These are phyloP conservation scores for Aphis gossypii DNA, from an alignment of 1,140 invertebrate species.

Conservation along the genomic window DNA sequence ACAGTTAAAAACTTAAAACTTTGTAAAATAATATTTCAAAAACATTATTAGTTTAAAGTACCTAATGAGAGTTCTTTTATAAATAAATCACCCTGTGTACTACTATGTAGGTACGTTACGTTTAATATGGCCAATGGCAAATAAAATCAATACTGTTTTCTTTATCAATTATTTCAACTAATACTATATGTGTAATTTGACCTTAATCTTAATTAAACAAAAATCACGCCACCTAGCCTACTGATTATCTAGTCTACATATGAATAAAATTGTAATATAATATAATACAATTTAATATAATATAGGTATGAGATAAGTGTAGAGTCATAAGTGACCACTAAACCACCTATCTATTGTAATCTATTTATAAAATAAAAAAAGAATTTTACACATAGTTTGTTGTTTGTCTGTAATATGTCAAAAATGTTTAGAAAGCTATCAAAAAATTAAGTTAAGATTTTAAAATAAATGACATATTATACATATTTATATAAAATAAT, in stretches of 20 bases:
- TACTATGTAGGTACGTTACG: not conserved
- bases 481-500: not conserved
- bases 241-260: not conserved
- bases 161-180: not conserved
- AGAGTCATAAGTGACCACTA: not conserved
- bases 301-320: not conserved
- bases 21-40: not conserved
- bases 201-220: not conserved
- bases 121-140: not conserved
- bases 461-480: not conserved
- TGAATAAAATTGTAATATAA: not conserved
- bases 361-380: not conserved
- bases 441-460: not conserved
- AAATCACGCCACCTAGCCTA: constrained; percentile 19
- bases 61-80: not conserved
- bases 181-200: not conserved
- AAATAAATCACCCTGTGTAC: not conserved
- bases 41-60: not conserved
- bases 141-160: not conserved
- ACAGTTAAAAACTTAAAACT: not conserved
- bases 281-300: too few relatives aligned
- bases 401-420: not conserved
- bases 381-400: not conserved
- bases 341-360: not conserved
- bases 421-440: not conserved